A percentile compares a stretch with the other conserved stretches of the same genome.
phyloP scores from a whole-genome alignment of 2,888 invertebrate species.

The Hirtodrosophila confusa region DNA sequence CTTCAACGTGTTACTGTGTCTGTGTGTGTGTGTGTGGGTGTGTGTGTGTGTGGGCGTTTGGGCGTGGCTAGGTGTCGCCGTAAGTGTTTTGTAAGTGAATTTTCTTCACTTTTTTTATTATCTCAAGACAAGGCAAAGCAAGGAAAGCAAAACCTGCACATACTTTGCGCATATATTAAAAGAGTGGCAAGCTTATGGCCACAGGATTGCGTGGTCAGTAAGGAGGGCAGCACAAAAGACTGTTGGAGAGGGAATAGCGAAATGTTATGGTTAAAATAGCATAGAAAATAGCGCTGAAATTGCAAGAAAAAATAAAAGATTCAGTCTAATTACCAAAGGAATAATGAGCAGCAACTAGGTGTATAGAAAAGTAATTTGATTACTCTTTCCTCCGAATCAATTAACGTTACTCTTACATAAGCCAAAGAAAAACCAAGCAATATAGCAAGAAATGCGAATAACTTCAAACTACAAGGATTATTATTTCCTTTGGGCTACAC shows the following conservation, averaged over 20 bases:
- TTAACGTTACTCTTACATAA: slow-evolving; percentile 1
- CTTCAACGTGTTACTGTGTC: neutral
- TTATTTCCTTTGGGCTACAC: slow-evolving; percentile 31
- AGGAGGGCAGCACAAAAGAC: neutral
- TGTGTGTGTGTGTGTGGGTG: neutral
- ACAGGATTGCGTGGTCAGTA: slow-evolving; percentile 20
- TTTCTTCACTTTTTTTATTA: slow-evolving; percentile 34
- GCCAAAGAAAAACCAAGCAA: too few species aligned
- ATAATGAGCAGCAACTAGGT: too few species aligned
- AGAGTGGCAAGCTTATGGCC: slow-evolving; percentile 30
- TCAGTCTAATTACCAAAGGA: too few species aligned
- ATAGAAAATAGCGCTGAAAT: neutral
- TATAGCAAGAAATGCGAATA: slow-evolving; percentile 31
- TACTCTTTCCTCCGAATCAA: slow-evolving; percentile 4
- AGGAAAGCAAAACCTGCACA: slow-evolving; percentile 26
- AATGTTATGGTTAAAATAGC: slow-evolving; percentile 15
- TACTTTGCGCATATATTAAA: slow-evolving; percentile 54
- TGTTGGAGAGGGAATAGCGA: neutral
- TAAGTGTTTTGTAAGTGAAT: slow-evolving; percentile 71
- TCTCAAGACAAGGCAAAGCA: neutral
- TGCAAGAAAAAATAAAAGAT: neutral
- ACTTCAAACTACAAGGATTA: slow-evolving; percentile 37
- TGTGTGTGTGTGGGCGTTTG: slow-evolving; percentile 1
- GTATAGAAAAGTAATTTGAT: slow-evolving; percentile 17
- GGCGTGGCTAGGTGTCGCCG: slow-evolving; percentile 53